These are phyloP conservation scores for Philantomba maxwellii DNA, from an alignment of 2,113 vertebrate genomes.

Conservation along the genomic window DNA sequence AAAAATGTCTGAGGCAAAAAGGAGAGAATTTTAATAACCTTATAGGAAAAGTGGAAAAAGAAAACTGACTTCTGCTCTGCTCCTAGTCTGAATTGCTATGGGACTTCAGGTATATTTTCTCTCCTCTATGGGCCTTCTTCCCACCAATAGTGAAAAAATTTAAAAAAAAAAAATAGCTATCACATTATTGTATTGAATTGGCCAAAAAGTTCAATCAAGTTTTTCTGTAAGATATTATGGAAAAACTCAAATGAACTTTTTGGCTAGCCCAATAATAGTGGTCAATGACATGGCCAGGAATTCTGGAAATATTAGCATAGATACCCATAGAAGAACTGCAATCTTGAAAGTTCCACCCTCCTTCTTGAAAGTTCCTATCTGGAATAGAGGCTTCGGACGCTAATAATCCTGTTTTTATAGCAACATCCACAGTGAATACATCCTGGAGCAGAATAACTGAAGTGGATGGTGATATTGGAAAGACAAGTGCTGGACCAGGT, in stretches of 20 bases:
- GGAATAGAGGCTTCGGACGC: neutral
- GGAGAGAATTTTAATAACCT: neutral
- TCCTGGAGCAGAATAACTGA: neutral
- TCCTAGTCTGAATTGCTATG: neutral
- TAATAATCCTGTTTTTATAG: neutral
- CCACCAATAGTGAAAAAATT: neutral
- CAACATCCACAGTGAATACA: neutral
- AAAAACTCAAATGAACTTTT: neutral
- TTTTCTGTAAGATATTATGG: neutral
- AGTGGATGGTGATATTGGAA: neutral
- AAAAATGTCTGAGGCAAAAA: neutral
- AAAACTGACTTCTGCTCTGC: neutral
- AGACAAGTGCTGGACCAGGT: neutral
- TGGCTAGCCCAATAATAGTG: neutral
- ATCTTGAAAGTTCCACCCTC: neutral
- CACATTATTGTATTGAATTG: neutral
- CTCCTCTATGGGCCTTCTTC: neutral
- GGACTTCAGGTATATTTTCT: neutral
- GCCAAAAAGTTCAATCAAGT: neutral
- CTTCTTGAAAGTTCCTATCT: neutral
- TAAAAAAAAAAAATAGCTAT: neutral
- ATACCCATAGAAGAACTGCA: neutral
- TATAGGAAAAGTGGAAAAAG: neutral
- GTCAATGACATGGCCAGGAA: neutral
- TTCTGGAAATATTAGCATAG: neutral